These are phyloP conservation scores for Hydrophis major DNA, from an alignment of 2,797 vertebrate genomes.

Conservation along the genomic window DNA sequence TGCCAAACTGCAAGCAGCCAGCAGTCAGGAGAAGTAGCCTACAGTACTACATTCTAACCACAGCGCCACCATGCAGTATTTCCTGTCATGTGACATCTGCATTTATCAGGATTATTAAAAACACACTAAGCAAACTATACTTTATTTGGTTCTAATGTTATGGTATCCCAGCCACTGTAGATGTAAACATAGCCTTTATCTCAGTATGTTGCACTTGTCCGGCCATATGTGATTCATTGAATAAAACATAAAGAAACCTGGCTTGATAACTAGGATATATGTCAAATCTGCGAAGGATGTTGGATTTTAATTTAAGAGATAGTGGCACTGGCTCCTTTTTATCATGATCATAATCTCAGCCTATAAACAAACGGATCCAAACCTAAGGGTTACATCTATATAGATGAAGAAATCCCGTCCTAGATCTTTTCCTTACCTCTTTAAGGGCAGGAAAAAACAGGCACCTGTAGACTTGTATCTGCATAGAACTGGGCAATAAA, in stretches of 20 bases:
- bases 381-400: neutral
- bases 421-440: neutral
- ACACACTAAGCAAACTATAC: neutral
- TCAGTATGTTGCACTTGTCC: neutral
- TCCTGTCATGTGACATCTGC: too few species aligned
- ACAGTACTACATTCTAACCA: too few species aligned
- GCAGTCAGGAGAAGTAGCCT: too few species aligned
- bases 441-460: neutral
- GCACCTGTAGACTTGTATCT: neutral
- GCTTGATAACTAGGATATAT: neutral
- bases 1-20: too few species aligned
- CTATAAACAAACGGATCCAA: neutral
- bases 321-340: neutral
- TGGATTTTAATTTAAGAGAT: neutral
- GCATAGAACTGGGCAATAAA: neutral
- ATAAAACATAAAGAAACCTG: neutral
- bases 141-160: neutral
- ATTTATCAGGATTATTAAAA: neutral
- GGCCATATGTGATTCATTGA: neutral
- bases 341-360: neutral
- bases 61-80: too few species aligned
- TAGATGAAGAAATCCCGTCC: too few species aligned
- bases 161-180: neutral
- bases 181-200: neutral
- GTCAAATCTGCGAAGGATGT: neutral